phyloP scores from a whole-genome alignment of 2,888 invertebrate species.

The Callyntrura guangdongensis region DNA sequence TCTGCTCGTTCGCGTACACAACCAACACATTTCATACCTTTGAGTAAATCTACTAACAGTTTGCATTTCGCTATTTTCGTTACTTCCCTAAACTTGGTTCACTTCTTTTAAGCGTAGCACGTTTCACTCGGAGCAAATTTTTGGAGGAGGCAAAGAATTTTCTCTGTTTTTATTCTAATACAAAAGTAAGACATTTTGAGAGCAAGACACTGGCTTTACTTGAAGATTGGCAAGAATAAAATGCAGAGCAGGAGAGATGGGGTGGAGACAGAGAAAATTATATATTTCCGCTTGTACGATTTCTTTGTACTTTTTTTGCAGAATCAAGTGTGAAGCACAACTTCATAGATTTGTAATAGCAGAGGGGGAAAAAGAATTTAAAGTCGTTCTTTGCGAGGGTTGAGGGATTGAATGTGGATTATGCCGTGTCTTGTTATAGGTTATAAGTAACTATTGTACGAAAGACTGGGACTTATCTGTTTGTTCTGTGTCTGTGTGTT shows the following conservation, averaged over 20 bases:
- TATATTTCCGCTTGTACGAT: slow-evolving; percentile 69
- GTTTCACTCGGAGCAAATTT: slow-evolving; percentile 34
- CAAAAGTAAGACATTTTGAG: background rate
- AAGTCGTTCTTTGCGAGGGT: slow-evolving; percentile 55
- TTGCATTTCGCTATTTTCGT: slow-evolving; percentile 69
- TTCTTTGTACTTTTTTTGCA: slow-evolving; percentile 68
- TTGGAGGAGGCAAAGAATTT: slow-evolving; percentile 54
- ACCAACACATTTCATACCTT: slow-evolving; percentile 29
- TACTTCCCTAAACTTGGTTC: slow-evolving; percentile 36
- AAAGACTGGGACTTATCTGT: background rate
- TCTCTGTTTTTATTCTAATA: slow-evolving; percentile 34
- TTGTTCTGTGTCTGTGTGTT: slow-evolving; percentile 13
- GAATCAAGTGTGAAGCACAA: slow-evolving; percentile 46
- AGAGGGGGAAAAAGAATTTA: slow-evolving; percentile 56
- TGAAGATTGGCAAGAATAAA: slow-evolving; percentile 62
- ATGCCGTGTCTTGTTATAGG: background rate
- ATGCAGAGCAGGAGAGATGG: slow-evolving; percentile 57
- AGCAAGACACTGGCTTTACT: slow-evolving; percentile 25
- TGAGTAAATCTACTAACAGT: slow-evolving; percentile 55
- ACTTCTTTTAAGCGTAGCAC: slow-evolving; percentile 7
- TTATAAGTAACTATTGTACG: slow-evolving; percentile 16
- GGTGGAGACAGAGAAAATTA: slow-evolving; percentile 42
- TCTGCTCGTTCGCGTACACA: slow-evolving; percentile 45
- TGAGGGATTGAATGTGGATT: slow-evolving; percentile 18
- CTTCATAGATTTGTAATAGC: slow-evolving; percentile 48